Conservation (phyloP, 2,888 invertebrate genomes). For the Timema cristinae region DNA sequence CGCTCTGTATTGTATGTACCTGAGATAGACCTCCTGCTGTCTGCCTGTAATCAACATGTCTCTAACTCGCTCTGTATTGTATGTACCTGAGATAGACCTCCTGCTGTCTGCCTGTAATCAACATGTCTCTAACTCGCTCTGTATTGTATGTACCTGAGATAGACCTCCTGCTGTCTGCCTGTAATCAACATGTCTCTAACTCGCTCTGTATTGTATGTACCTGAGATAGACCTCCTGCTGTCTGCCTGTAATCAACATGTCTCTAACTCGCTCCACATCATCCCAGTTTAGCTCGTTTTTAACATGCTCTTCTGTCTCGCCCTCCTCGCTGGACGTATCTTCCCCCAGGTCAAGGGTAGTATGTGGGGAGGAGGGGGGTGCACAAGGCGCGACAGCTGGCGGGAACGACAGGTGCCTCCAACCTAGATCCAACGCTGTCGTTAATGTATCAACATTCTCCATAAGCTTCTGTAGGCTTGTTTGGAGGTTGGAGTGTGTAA, state of each 20-base stretch:
- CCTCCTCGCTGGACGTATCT: neutral
- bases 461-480: constrained; percentile 40
- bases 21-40: too few species aligned
- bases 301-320: constrained; percentile 40
- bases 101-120: too few species aligned
- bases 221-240: constrained; percentile 62
- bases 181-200: too few species aligned
- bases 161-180: too few species aligned
- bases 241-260: constrained; percentile 54
- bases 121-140: too few species aligned
- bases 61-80: too few species aligned
- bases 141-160: too few species aligned
- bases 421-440: constrained; percentile 51
- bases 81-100: too few species aligned
- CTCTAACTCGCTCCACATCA: constrained; percentile 44
- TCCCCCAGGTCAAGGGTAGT: neutral
- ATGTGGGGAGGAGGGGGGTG: neutral
- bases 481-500: constrained; percentile 39
- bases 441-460: constrained; percentile 44
- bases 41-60: too few species aligned
- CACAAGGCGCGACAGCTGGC: neutral
- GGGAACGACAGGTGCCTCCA: neutral
- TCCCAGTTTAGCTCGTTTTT: constrained; percentile 36
- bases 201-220: too few species aligned
- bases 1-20: too few species aligned